These are phyloP conservation scores for Podarcis cretensis DNA, from an alignment of 2,113 vertebrate species.

Conservation along the genomic window DNA sequence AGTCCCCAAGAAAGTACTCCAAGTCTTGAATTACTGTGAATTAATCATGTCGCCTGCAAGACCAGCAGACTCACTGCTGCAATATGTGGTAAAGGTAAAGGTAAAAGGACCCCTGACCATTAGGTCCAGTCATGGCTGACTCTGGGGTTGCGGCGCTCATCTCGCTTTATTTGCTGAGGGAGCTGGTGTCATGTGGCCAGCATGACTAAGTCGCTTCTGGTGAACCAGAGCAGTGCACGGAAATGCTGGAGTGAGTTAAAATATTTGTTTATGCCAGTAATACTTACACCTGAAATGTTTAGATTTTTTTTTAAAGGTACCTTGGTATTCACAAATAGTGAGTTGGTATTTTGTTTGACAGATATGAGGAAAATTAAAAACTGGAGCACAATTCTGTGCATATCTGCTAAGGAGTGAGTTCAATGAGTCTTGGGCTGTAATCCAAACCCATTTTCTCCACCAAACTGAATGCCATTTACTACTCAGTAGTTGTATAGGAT, in stretches of 20 bases:
- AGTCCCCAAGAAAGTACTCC: no score
- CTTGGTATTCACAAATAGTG: background rate
- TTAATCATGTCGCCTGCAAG: background rate
- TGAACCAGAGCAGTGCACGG: no score
- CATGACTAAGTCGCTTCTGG: no score
- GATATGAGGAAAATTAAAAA: background rate
- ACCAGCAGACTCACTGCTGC: background rate
- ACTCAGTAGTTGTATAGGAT: background rate
- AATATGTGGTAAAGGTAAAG: background rate
- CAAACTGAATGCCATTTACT: no score
- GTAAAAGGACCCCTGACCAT: no score
- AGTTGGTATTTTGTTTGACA: background rate
- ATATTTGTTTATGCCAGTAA: background rate
- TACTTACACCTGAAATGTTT: background rate
- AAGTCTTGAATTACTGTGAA: background rate
- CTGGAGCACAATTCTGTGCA: background rate
- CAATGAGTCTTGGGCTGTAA: background rate
- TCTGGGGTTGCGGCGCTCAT: no score
- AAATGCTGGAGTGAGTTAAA: background rate
- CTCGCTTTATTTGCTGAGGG: no score
- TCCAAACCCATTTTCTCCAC: no score
- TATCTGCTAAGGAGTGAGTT: background rate
- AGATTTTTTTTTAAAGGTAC: no score
- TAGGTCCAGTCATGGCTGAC: no score
- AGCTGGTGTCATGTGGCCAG: no score